These are phyloP conservation scores for Philopedon plagiatum DNA, from an alignment of 2,888 invertebrate genomes.

Conservation along the genomic window DNA sequence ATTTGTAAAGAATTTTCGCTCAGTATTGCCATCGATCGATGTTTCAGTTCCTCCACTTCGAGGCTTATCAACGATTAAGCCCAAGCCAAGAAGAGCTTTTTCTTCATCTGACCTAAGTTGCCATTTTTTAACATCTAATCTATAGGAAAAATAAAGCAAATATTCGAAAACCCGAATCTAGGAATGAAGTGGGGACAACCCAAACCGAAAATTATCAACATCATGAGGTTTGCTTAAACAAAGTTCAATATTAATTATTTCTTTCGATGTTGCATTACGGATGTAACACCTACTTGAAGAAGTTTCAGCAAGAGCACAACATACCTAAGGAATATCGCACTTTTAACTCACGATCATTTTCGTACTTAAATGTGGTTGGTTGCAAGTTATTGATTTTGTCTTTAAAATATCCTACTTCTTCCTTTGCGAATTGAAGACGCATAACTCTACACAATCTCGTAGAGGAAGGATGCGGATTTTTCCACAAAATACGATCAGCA, in stretches of 20 bases:
- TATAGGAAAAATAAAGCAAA: constrained; percentile 31
- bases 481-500: constrained; percentile 19
- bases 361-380: neutral
- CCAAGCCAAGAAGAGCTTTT: neutral
- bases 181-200: constrained; percentile 37
- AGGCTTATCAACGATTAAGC: constrained; percentile 16
- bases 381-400: neutral
- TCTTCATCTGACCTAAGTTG: constrained; percentile 21
- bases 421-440: neutral
- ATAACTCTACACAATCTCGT: constrained; percentile 18
- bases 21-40: constrained; percentile 45
- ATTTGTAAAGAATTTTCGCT: constrained; percentile 43
- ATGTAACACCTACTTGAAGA: constrained; percentile 18
- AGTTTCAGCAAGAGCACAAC: constrained; percentile 12
- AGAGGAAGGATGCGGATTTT: constrained; percentile 33
- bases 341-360: neutral
- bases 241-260: constrained; percentile 29
- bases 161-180: constrained; percentile 40
- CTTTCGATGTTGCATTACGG: constrained; percentile 13
- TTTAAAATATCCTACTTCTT: constrained; percentile 28
- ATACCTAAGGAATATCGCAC: constrained; percentile 7
- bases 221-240: constrained; percentile 20
- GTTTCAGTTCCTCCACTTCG: constrained; percentile 38
- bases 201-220: constrained; percentile 20
- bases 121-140: constrained; percentile 33